Conservation (phyloP, 2,888 invertebrate species). For the Drosophila suboccidentalis region DNA sequence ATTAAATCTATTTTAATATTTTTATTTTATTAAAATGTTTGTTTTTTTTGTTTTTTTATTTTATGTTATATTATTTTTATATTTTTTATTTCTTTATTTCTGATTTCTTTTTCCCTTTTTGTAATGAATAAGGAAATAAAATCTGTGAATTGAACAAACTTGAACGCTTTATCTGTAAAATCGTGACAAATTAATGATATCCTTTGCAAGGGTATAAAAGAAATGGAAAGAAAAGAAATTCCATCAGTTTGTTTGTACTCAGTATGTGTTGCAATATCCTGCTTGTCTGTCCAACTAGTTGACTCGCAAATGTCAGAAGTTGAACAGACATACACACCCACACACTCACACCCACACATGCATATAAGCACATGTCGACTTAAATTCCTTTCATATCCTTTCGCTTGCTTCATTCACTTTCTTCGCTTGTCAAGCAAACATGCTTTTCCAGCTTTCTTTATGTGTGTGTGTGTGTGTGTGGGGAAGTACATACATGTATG, state of each 20-base stretch:
- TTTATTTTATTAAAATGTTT: too few species aligned
- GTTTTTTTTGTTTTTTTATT: too few species aligned
- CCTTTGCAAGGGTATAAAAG: constrained; percentile 1
- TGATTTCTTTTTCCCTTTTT: too few species aligned
- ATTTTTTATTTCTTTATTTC: too few species aligned
- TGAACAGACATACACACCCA: background rate
- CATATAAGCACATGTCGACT: constrained; percentile 11
- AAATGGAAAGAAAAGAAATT: constrained; percentile 30
- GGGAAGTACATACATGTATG: too few species aligned
- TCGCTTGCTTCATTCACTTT: constrained; percentile 6
- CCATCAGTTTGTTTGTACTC: constrained; percentile 19
- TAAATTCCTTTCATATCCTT: constrained; percentile 20
- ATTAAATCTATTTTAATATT: too few species aligned
- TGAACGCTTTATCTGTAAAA: too few species aligned
- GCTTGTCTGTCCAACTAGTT: constrained; percentile 19
- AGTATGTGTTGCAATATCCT: constrained; percentile 41
- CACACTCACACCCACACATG: background rate
- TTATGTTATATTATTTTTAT: too few species aligned
- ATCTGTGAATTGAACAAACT: too few species aligned
- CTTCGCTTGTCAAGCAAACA: constrained; percentile 10
- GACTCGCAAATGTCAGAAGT: constrained; percentile 44
- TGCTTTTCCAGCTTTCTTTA: constrained; percentile 6
- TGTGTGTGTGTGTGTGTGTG: background rate
- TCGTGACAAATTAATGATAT: background rate
- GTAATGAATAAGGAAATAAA: too few species aligned